Base-by-base conservation (phyloP, 2,888 invertebrate species). In the Lacanobia oleracea region DNA sequence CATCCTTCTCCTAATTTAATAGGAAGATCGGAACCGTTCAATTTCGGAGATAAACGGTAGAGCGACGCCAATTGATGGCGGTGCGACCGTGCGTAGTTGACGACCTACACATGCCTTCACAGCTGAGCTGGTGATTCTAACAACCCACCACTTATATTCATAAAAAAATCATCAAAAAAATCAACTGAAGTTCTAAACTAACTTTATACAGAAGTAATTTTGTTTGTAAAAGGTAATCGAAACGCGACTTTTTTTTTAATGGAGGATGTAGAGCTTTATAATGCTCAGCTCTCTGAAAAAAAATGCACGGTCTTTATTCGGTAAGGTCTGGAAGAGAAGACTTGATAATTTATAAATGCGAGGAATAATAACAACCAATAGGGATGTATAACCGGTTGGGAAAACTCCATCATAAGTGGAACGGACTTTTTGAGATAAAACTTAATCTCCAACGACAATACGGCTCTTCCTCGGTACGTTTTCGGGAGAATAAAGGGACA, bases 1-100 rank as follows among this genome's bases (percentile, higher is more conserved):
- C 75, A 81, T 70, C 65, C 64, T 54, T 61, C 57, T 67, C 43
- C 54, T 79, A 78, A 83, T 76, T 75, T 80, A 84, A 87, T 87
- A 70, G 77, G 69, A 67, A 72, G 77, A 79, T 75, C 75, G 69
- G 71, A 79, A 67, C 62, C 70, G 64, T 74, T 71, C 78, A 83
- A 82, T 83, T 83, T 82, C 37, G 68, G 37, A 73, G 67, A 70
- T 59, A 59, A 59, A 57, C 59, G 78, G 53, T 68, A 51, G 51
- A 57, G 23, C 14, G 33, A 63, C 18, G 43, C 61, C 23, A 57
- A 70, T 54, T 59, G 57, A 54, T 64, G 60, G 37, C 14, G 80
- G 67, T 63, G 48, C 79, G 66, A 7, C 57, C 66, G 69, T 68
- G 79, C 43, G 66, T 45, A 54, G 43, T n/a, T 60, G 21, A 23